Evolutionary conservation across 2,888 invertebrate genomes (phyloP).

Genomic region (Dryomyza anilis): DNA sequence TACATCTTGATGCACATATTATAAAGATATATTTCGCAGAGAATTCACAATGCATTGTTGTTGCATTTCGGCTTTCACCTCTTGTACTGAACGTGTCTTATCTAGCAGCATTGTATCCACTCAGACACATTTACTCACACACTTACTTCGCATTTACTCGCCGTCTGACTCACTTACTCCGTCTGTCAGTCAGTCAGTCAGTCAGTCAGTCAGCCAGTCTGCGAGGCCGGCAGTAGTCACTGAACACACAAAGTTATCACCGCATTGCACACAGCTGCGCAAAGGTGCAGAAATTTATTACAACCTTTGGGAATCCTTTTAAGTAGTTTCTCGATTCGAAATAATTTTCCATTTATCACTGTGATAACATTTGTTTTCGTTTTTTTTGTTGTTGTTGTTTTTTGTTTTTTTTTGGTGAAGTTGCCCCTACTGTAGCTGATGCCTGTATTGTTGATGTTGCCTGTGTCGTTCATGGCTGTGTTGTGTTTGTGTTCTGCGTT

Average conservation of each 20-base stretch:
- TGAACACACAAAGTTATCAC: constrained; percentile 3
- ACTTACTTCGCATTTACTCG: background rate
- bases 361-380: constrained; percentile 47
- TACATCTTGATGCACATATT: too few relatives aligned
- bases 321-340: constrained; percentile 54
- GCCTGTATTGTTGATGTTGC: background rate
- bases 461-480: background rate
- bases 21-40: too few relatives aligned
- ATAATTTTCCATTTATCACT: constrained; percentile 56
- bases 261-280: constrained; percentile 7
- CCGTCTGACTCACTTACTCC: background rate
- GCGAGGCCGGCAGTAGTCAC: background rate
- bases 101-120: background rate
- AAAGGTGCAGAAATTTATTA: constrained; percentile 51
- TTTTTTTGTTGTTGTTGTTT: background rate
- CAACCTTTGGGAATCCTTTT: constrained; percentile 55
- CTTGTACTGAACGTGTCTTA: too few relatives aligned
- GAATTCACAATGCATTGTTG: too few relatives aligned
- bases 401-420: background rate
- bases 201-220: background rate
- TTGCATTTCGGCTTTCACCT: too few relatives aligned
- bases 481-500: background rate
- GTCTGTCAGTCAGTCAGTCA: background rate
- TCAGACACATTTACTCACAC: background rate
- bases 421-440: background rate